Percentiles rank a stretch among this genome's conserved stretches.
Conservation (phyloP, 1,140 invertebrate genomes). For the Lepidurus packardi region DNA sequence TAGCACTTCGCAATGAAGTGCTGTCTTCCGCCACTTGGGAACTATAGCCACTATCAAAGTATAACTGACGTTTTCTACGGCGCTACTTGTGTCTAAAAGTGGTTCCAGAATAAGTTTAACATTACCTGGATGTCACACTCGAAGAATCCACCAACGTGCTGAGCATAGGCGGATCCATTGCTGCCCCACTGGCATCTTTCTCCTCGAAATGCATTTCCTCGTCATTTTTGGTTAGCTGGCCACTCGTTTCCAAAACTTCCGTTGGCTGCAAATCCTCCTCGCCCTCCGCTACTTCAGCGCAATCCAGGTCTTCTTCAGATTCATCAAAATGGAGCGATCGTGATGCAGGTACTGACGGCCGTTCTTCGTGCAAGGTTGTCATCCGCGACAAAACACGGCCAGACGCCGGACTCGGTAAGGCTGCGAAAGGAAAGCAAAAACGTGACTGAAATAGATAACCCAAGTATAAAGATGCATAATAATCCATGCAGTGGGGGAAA, state of each 20-base stretch:
- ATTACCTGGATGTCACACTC: conserved; percentile 62
- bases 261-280: neutral
- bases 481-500: neutral
- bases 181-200: conserved; percentile 28
- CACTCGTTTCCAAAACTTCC: neutral
- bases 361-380: conserved; percentile 85
- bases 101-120: neutral
- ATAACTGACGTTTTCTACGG: neutral
- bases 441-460: neutral
- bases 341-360: conserved; percentile 28
- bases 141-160: conserved; percentile 60
- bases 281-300: conserved; percentile 30
- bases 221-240: neutral
- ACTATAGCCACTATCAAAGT: conserved; percentile 25
- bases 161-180: conserved; percentile 40
- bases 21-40: conserved; percentile 8
- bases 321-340: conserved; percentile 38
- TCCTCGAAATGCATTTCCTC: neutral
- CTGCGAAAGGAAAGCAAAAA: neutral
- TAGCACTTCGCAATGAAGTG: conserved; percentile 59
- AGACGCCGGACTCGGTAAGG: conserved; percentile 61
- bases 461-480: neutral
- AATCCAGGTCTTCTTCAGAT: conserved; percentile 41
- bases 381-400: conserved; percentile 76
- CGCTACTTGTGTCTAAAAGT: conserved; percentile 1